Evolutionary conservation across 2,888 invertebrate genomes (phyloP), one percentile per base, ranked within the genome.

Genomic region (Mesorhabditis spiculigera): DNA sequence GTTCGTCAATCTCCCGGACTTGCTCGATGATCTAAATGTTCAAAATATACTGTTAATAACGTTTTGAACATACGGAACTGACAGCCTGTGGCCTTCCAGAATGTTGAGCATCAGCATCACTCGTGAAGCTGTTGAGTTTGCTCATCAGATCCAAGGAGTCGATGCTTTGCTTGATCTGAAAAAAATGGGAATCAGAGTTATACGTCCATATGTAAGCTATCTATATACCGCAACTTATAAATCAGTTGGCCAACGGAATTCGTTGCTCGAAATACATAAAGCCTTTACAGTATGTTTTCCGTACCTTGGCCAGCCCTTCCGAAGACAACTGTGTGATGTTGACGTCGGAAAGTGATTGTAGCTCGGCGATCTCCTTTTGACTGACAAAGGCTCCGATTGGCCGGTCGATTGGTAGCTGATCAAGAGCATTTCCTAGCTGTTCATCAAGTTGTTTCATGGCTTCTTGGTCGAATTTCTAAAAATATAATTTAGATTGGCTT

Each of bases 51-150:
- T 41, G 5, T 43, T 62, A 8, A 45, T 67, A 64, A 10, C n/a
- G 5, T 61, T 41, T 8, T 16, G 13, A 42, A 66, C 71, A 43
- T n/a, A 74, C 74, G 65, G 70, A 72, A 16, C 75, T 72, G 0
- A 80, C 75, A 13, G 76, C 78, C 63, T 77, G 76, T 0, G 79
- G 79, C 28, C 67, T 72, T 58, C 79, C 79, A 4, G 75, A 66
- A 66, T 70, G 68, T 4, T 68, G 68, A 63, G 77, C 73, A 43
- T 76, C 63, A 4, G 72, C 69, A 5, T 78, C 77, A 64, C 64
- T 63, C 44, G 77, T 75, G 66, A 80, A 80, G 13, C 73, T 72
- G 6, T 74, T 45, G 0, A 75, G 71, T 63, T 76, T 78, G 4
- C 74, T 67, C 6, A 75, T 64, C 42, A 80, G 65, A 69, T 80